Percentiles rank a stretch among this genome's conserved stretches.
phyloP scores from a whole-genome alignment of 1,140 invertebrate species.

The Scylla paramamosain region DNA sequence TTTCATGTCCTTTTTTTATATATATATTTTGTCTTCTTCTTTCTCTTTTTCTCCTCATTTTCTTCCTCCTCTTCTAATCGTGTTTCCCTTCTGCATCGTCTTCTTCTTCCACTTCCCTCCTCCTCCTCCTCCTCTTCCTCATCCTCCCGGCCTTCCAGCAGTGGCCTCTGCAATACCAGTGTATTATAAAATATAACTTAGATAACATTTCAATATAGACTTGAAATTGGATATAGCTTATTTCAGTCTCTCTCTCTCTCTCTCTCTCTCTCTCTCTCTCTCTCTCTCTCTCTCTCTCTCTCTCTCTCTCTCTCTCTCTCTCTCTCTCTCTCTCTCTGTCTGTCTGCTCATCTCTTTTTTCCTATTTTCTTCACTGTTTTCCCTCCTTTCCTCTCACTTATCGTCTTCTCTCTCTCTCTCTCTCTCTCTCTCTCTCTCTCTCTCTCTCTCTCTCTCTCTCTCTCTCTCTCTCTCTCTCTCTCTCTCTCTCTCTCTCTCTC shows the following conservation, averaged over 20 bases:
- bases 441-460: background rate
- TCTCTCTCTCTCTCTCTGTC: conserved; percentile 16
- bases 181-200: background rate
- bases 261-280: conserved; percentile 14
- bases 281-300: background rate
- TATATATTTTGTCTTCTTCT: background rate
- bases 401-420: background rate
- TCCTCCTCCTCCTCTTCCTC: background rate
- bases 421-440: conserved; percentile 1
- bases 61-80: background rate
- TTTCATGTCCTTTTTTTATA: background rate
- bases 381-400: no score
- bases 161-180: background rate
- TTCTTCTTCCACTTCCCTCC: background rate
- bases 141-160: background rate
- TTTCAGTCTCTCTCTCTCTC: conserved; percentile 1
- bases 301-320: conserved; percentile 12
- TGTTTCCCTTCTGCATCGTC: background rate
- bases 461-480: conserved; percentile 26
- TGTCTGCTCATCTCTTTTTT: background rate
- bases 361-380: background rate
- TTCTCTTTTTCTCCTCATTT: background rate
- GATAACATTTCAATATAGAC: conserved; percentile 7
- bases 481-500: conserved; percentile 8
- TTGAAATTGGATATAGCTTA: conserved; percentile 16